Evolutionary conservation across 2,113 vertebrate species (phyloP), one percentile per base, ranked within the genome.

Genomic region (Perca schrenkii): DNA sequence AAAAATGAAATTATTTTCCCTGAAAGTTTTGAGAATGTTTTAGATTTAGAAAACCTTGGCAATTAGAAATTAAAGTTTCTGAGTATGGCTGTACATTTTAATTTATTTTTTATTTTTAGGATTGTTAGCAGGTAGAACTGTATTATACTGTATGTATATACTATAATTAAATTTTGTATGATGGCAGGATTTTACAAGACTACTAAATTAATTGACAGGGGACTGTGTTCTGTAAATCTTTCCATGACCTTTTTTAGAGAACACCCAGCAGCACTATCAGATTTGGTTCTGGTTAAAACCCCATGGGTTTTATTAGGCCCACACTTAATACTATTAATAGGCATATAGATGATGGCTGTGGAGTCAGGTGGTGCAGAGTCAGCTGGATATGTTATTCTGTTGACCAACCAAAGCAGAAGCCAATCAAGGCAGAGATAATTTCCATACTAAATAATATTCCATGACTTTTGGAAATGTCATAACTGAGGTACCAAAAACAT

Each of bases 321-420:
- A 21, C 66, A 53, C 34, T 85, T 83, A 84, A 79, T 34, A 34
- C 81, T 89, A 87, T 86, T 78, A 87, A 71, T 89, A 89, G 80
- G 79, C 67, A 63, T 84, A 80, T 68, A 56, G 70, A 84, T 74
- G 66, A 88, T 13, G 66, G 57, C 2, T 65, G 75, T 64, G 54
- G 82, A 69, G 77, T 68, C 76, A 66, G 79, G 50, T 79, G 19
- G 49, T 65, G 69, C 64, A 6, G 40, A 40, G 73, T 71, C 82
- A 81, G 84, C 71, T 72, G 74, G 69, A 75, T 82, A 43, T 89
- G 85, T 69, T 47, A 58, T 87, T 87, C 68, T 84, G 86, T 83
- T 21, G 82, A 79, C 77, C 61, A 62, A 25, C 28, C 61, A 62
- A 73, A 61, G 57, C 60, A 65, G 65, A 76, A 25, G 74, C 52